Evolutionary conservation across 2,888 invertebrate genomes (phyloP), one percentile per base, ranked within the genome.

Genomic region (Epinotia demarniana): DNA sequence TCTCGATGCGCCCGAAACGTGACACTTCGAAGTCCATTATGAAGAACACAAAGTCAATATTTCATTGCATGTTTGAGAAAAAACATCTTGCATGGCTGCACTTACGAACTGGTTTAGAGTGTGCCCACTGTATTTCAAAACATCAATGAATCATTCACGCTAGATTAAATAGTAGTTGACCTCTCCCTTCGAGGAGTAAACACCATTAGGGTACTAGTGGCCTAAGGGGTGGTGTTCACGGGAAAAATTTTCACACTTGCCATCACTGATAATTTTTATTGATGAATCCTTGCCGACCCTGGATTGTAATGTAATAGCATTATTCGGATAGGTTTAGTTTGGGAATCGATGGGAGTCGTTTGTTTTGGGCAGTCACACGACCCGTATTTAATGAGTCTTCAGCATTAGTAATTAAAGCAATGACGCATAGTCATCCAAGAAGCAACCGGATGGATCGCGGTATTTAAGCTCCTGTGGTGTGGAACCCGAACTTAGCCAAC

Each of bases 91-190:
- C 72, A 72, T 72, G 75, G 33, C 33, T 67, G 72, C 71, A 72
- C 62, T 75, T 72, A 55, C 62, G 67, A 39, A 55, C 61, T 55
- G 43, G 55, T 61, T 46, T 57, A 67, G 75, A 72, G 67, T 69
- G 69, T 69, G 33, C 67, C 57, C 57, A 72, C 80, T 83, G 81
- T 85, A 87, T 90, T 90, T 90, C 85, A 91, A 90, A 89, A 89
- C 87, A 89, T 85, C 89, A 83, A 92, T 93, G 89, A 91, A 93
- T 93, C 93, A 93, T 93, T 92, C 90, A 92, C 91, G 88, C 86
- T 90, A 92, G 91, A 93, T 93, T 93, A 90, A 92, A 92, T 90
- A 90, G 87, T 90, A 91, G 91, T 92, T 92, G 93, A 93, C 92
- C 92, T 90, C 91, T 86, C 91, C 91, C 91, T 88, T 81, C 83